Conservation (phyloP, 2,113 vertebrate species). For the Microtus pennsylvanicus region DNA sequence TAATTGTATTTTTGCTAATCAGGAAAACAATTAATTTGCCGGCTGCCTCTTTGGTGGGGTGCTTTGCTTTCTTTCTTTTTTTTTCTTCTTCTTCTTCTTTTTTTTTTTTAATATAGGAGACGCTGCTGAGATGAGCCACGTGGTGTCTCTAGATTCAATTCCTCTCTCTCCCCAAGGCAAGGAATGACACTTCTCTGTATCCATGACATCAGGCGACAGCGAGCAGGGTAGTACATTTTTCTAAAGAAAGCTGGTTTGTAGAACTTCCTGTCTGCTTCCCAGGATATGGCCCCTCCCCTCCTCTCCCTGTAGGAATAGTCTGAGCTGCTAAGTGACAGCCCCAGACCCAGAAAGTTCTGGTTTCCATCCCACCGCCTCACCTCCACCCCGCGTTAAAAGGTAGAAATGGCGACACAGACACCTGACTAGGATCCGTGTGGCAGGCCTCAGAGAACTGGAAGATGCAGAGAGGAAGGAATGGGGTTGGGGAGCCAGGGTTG, state of each 20-base stretch:
- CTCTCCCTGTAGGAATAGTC: background rate
- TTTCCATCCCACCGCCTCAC: background rate
- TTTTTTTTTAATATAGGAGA: constrained; percentile 15
- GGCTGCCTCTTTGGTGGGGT: constrained; percentile 45
- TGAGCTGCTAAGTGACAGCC: background rate
- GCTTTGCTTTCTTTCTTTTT: background rate
- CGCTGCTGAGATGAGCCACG: constrained; percentile 62
- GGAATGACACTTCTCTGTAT: constrained; percentile 39
- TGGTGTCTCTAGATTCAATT: constrained; percentile 63
- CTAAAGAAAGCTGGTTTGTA: constrained; percentile 19
- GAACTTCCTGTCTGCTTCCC: background rate
- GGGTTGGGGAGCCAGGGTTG: background rate
- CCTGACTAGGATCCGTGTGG: background rate
- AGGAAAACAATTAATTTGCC: constrained; percentile 84
- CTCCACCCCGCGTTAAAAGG: background rate
- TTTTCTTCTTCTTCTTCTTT: too few relatives aligned
- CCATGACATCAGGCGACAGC: constrained; percentile 55
- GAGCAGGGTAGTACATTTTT: background rate
- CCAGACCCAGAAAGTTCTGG: background rate
- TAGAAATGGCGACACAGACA: background rate
- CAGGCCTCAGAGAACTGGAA: background rate
- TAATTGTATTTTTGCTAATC: constrained; percentile 88
- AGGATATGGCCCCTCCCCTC: background rate
- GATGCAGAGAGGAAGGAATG: background rate
- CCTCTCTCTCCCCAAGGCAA: constrained; percentile 62